Conservation (phyloP, 2,797 vertebrate genomes). For the Hydrocynus forskahlii region DNA sequence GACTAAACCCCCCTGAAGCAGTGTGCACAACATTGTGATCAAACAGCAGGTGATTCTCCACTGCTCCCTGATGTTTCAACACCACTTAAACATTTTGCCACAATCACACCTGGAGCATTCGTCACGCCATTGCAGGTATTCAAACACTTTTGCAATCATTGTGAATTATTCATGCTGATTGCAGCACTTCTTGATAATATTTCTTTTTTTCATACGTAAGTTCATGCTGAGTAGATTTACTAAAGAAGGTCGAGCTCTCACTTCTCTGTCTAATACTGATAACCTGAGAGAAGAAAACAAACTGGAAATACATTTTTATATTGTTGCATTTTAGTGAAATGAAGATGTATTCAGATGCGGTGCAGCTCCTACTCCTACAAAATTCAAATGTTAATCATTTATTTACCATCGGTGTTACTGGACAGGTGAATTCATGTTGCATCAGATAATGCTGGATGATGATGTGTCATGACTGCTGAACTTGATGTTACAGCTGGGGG, state of each 20-base stretch:
- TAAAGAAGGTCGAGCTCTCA: neutral
- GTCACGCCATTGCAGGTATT: conserved; percentile 38
- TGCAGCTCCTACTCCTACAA: too few relatives aligned
- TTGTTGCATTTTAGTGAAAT: too few relatives aligned
- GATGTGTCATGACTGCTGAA: too few relatives aligned
- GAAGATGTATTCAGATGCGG: too few relatives aligned
- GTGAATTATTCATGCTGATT: conserved; percentile 51
- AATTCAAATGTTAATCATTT: too few relatives aligned
- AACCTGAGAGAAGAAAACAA: neutral
- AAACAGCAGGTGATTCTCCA: conserved; percentile 46
- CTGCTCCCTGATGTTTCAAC: conserved; percentile 49
- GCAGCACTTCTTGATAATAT: conserved; percentile 17
- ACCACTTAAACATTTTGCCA: conserved; percentile 48
- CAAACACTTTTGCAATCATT: conserved; percentile 47
- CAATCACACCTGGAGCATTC: conserved; percentile 46
- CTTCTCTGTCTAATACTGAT: neutral
- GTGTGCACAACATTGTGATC: conserved; percentile 48
- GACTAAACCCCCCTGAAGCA: conserved; percentile 46
- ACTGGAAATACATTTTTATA: too few relatives aligned
- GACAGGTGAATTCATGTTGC: too few relatives aligned
- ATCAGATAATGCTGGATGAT: too few relatives aligned
- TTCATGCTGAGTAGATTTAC: neutral
- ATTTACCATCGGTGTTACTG: too few relatives aligned
- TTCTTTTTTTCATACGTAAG: neutral
- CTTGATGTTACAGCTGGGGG: too few relatives aligned